Evolutionary conservation across 2,888 invertebrate genomes (phyloP).

Genomic region (Celastrina argiolus): DNA sequence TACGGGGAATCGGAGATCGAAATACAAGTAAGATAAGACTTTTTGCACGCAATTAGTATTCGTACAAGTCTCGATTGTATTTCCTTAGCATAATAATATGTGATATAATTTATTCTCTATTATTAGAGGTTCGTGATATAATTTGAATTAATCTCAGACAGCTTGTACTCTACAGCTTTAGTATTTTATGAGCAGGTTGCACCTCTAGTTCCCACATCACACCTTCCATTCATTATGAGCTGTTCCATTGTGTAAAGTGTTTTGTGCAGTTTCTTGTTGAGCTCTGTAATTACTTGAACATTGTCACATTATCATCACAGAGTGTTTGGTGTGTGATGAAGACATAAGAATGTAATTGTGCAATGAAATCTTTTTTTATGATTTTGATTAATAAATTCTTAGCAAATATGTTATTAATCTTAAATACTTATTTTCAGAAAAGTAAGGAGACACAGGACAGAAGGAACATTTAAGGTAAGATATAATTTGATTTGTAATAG

Average conservation of each 20-base stretch:
- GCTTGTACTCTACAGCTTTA: too few species aligned
- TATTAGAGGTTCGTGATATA: constrained; percentile 9
- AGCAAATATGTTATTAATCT: too few species aligned
- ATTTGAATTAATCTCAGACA: constrained; percentile 11
- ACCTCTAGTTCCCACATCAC: neutral
- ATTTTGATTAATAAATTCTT: too few species aligned
- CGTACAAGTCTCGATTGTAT: neutral
- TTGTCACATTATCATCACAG: neutral
- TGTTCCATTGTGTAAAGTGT: neutral
- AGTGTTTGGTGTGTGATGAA: neutral
- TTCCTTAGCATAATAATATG: neutral
- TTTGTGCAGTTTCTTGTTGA: neutral
- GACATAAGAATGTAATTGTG: neutral
- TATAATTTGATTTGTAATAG: too few species aligned
- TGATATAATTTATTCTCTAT: constrained; percentile 9
- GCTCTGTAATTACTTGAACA: neutral
- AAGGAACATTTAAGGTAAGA: neutral
- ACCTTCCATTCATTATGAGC: neutral
- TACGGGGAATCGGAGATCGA: constrained; percentile 10
- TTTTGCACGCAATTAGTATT: neutral
- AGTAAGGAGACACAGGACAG: neutral
- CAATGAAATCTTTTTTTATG: too few species aligned
- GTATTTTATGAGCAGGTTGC: neutral
- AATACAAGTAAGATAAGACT: neutral
- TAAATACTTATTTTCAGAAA: neutral